phyloP scores from a whole-genome alignment of 2,113 vertebrate species.

The Carassius auratus region DNA sequence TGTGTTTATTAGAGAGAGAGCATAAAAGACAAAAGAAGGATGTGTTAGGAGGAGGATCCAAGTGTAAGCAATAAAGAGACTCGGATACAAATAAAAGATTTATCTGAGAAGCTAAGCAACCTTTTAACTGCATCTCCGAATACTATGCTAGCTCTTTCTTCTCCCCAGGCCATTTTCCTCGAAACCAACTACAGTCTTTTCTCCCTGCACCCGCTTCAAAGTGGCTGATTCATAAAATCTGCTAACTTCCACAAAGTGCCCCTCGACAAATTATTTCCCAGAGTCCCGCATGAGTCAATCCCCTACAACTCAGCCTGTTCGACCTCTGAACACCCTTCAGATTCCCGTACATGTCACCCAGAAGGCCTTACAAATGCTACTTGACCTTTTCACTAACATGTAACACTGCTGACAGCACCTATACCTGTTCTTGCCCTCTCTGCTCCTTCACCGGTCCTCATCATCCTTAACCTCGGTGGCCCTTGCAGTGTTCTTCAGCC shows the following conservation, averaged over 20 bases:
- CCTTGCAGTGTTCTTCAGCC: conserved; percentile 42
- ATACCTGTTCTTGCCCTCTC: background rate
- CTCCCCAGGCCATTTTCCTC: conserved; percentile 23
- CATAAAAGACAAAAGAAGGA: conserved; percentile 12
- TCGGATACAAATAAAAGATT: conserved; percentile 1
- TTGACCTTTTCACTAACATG: background rate
- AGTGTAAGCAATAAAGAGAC: conserved; percentile 31
- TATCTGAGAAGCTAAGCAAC: conserved; percentile 28
- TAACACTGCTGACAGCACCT: background rate
- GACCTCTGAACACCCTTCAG: conserved; percentile 44
- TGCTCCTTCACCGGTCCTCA: background rate
- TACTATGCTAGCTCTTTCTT: background rate
- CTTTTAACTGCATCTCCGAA: conserved; percentile 24
- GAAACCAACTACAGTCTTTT: conserved; percentile 10
- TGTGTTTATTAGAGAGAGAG: conserved; percentile 8
- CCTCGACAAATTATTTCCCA: conserved; percentile 15
- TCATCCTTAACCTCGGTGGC: conserved; percentile 43
- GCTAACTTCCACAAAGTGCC: conserved; percentile 20
- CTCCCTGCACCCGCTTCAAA: background rate
- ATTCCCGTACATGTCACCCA: background rate
- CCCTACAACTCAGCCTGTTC: background rate
- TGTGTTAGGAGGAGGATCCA: background rate
- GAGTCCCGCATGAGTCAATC: conserved; percentile 12
- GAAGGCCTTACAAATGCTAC: background rate
- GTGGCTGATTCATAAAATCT: conserved; percentile 37